Conservation (phyloP, 1,140 invertebrate genomes). For the Gonioctena quinquepunctata region DNA sequence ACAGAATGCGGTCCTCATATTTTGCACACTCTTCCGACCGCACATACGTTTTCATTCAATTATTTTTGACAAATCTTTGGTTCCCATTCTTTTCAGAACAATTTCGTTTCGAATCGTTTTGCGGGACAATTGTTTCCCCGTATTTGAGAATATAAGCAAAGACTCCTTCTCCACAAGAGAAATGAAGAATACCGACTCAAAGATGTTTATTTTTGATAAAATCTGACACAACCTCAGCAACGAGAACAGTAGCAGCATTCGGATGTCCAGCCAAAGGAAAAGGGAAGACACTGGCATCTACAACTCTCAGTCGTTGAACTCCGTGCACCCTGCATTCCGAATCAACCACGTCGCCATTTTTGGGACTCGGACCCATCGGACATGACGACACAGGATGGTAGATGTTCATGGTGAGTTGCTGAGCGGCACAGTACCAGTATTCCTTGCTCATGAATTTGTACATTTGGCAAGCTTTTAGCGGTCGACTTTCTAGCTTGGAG, state of each 20-base stretch:
- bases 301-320: conserved; percentile 48
- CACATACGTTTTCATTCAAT: too few species aligned
- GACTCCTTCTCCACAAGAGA: too few species aligned
- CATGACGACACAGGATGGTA: conserved; percentile 73
- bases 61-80: too few species aligned
- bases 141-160: too few species aligned
- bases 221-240: conserved; percentile 74
- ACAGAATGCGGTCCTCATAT: too few species aligned
- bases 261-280: conserved; percentile 69
- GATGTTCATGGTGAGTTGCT: conserved; percentile 63
- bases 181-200: too few species aligned
- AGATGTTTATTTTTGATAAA: conserved; percentile 59
- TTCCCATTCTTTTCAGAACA: too few species aligned
- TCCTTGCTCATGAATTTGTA: conserved; percentile 34
- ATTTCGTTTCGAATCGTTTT: too few species aligned
- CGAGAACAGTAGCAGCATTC: conserved; percentile 72
- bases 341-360: conserved; percentile 54
- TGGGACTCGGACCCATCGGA: conserved; percentile 58
- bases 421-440: conserved; percentile 32
- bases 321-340: conserved; percentile 54
- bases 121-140: too few species aligned
- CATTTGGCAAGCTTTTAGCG: conserved; percentile 52
- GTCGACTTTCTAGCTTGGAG: conserved; percentile 44
- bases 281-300: conserved; percentile 49
- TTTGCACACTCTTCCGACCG: too few species aligned